Conservation (phyloP, 2,888 invertebrate species). For the Dysmachus trigonus region DNA sequence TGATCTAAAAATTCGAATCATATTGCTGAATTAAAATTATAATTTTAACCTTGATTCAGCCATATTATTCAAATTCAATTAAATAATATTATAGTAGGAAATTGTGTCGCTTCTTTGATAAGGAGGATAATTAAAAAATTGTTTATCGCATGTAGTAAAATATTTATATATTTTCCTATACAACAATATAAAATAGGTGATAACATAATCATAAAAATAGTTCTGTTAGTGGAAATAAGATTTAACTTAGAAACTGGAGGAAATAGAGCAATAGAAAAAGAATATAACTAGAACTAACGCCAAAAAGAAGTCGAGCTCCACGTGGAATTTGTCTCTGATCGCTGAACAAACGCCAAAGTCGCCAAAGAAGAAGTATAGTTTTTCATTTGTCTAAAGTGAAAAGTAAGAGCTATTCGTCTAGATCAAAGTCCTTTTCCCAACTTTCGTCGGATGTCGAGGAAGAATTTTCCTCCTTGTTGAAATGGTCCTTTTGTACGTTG, state of each 20-base stretch:
- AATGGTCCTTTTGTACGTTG: conserved; percentile 52
- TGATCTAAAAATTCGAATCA: too few relatives aligned
- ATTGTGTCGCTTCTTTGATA: too few relatives aligned
- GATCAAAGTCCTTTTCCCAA: conserved; percentile 72
- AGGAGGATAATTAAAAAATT: neutral
- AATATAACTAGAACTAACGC: neutral
- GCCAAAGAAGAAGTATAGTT: neutral
- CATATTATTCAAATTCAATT: too few relatives aligned
- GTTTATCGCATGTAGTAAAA: conserved; percentile 11
- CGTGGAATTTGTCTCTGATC: neutral
- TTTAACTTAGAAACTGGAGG: conserved; percentile 22
- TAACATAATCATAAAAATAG: conserved; percentile 41
- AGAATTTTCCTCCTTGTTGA: conserved; percentile 51
- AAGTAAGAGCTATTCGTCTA: conserved; percentile 52
- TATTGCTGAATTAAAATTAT: too few relatives aligned
- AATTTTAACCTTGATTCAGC: too few relatives aligned
- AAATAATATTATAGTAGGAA: too few relatives aligned
- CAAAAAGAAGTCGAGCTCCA: neutral
- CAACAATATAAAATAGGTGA: conserved; percentile 37
- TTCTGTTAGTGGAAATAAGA: conserved; percentile 18
- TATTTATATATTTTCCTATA: conserved; percentile 40
- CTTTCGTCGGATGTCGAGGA: conserved; percentile 68
- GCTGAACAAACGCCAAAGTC: neutral
- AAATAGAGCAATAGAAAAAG: neutral
- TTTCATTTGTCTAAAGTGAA: neutral